Conservation (phyloP, 2,888 invertebrate genomes). For the Nesidiocoris tenuis region DNA sequence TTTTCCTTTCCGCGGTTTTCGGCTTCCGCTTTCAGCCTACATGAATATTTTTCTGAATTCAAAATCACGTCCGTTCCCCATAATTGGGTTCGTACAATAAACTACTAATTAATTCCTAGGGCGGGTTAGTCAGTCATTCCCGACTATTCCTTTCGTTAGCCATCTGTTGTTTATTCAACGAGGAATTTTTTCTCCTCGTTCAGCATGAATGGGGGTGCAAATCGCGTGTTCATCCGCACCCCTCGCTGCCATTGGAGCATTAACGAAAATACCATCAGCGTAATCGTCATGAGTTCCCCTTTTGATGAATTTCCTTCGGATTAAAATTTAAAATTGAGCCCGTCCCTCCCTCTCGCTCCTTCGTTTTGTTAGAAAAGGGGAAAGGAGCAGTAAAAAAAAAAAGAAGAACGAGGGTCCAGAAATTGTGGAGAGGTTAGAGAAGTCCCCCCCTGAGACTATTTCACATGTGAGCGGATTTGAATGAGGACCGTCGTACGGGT, state of each 20-base stretch:
- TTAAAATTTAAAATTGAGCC: conserved; percentile 48
- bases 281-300: conserved; percentile 4
- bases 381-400: not conserved
- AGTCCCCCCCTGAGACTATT: conserved; percentile 46
- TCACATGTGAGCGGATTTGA: conserved; percentile 49
- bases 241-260: not conserved
- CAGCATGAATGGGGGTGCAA: not conserved
- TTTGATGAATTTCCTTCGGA: conserved; percentile 40
- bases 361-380: not conserved
- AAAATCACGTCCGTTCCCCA: too few species aligned
- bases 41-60: too few species aligned
- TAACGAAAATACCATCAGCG: not conserved
- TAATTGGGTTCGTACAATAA: too few species aligned
- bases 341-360: not conserved
- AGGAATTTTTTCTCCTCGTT: not conserved
- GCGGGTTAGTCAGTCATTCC: too few species aligned
- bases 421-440: conserved; percentile 5
- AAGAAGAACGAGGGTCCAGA: conserved; percentile 5
- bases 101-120: too few species aligned
- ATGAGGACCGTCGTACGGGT: conserved; percentile 45
- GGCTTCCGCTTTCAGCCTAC: too few species aligned
- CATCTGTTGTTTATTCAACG: not conserved
- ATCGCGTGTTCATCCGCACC: not conserved
- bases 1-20: too few species aligned
- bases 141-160: too few species aligned